Conservation (phyloP, 2,113 vertebrate genomes). For the Amblyornis subalaris region DNA sequence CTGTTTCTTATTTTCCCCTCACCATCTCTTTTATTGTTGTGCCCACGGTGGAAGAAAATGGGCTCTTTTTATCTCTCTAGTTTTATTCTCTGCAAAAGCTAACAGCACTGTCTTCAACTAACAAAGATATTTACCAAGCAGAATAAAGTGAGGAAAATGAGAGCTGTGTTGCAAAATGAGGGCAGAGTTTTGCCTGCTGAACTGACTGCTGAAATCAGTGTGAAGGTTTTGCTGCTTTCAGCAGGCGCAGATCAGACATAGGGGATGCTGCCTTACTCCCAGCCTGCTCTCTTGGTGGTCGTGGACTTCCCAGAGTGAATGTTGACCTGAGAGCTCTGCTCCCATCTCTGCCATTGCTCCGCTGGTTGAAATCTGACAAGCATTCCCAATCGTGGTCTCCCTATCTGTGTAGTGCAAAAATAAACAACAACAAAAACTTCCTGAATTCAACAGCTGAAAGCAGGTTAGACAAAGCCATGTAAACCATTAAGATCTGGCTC, state of each 20-base stretch:
- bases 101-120: constrained; percentile 12
- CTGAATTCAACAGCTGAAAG: background rate
- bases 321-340: background rate
- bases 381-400: background rate
- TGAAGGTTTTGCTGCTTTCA: background rate
- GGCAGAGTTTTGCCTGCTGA: background rate
- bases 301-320: background rate
- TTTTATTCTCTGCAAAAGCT: background rate
- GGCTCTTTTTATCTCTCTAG: constrained; percentile 7
- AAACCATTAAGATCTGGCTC: background rate
- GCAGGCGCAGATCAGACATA: background rate
- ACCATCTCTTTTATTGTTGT: background rate
- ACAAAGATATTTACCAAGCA: constrained; percentile 26
- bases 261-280: background rate
- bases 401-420: background rate
- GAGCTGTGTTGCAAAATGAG: background rate
- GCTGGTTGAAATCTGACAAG: background rate
- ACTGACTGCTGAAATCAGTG: background rate
- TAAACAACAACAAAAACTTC: background rate
- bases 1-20: background rate
- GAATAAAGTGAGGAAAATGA: background rate
- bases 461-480: background rate
- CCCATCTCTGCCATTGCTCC: background rate
- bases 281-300: background rate
- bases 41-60: background rate